Evolutionary conservation across 2,888 invertebrate species (phyloP), one percentile per base, ranked within the genome.

Genomic region (Corbicula japonica): DNA sequence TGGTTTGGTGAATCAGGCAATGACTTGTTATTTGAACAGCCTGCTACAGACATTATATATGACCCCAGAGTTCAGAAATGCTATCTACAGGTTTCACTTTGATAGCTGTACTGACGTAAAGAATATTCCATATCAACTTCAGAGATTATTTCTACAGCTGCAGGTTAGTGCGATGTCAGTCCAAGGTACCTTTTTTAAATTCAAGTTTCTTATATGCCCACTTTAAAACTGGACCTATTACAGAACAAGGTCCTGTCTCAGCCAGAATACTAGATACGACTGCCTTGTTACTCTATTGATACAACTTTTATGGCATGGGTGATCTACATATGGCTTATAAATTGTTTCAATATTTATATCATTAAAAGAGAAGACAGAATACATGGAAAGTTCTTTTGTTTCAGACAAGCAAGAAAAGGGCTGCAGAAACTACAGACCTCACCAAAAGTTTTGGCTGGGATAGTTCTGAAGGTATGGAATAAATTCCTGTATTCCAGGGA

Each of bases 21-120:
- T 97, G 97, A 98, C 97, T 0, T 98, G 98, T 92, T 98, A 98
- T 92, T 94, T 98, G 74, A 98, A 98, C 94, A 97, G 97, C 93
- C 94, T 98, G 56, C 94, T 98, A 30, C 98, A 98, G 94, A 96
- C 97, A 0, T 94, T 98, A 5, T 98, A 95, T 91, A 98, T 98
- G 97, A 98, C 97, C 1, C 98, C 98, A 0, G 97, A 98, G 93
- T 98, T 98, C 92, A 95, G 97, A 46, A 98, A 98, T 94, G 97
- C 97, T 2, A 94, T 98, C 41, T 97, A 97, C 92, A 93, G 93
- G 94, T 93, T 79, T 89, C 96, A 95, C 35, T 92, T 93, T 23
- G 94, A 94, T 60, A 79, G 73, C 58, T 95, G 95, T 85, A 96
- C 96, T 82, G 95, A 95, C 85, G 93, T 94, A 4, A 96, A 96